Evolutionary conservation across 2,113 vertebrate genomes (phyloP).

Genomic region (Xiphophorus couchianus): DNA sequence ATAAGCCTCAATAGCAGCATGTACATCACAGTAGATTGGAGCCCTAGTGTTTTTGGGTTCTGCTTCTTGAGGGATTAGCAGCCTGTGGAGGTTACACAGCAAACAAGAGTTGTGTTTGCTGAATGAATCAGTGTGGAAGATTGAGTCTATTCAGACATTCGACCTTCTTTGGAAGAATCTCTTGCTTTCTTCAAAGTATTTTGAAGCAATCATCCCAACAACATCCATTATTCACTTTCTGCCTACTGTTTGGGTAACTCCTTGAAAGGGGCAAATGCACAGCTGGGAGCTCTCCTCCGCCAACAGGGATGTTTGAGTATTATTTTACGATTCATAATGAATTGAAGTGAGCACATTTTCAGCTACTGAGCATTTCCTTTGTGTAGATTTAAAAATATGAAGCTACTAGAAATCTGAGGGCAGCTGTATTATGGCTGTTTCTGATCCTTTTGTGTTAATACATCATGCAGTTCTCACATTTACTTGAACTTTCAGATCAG

Average conservation of each 20-base stretch:
- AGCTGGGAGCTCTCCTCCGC: slow-evolving; percentile 27
- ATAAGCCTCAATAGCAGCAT: background rate
- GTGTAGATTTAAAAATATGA: background rate
- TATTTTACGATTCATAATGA: slow-evolving; percentile 10
- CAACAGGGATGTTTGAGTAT: slow-evolving; percentile 10
- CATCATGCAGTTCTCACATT: slow-evolving; percentile 66
- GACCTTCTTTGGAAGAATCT: slow-evolving; percentile 58
- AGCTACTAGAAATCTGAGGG: slow-evolving; percentile 14
- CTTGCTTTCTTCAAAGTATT: slow-evolving; percentile 34
- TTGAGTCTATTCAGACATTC: slow-evolving; percentile 55
- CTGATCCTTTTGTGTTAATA: slow-evolving; percentile 29
- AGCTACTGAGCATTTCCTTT: slow-evolving; percentile 1
- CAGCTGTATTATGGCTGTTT: slow-evolving; percentile 25
- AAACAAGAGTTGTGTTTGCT: slow-evolving; percentile 52
- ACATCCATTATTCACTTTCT: slow-evolving; percentile 76
- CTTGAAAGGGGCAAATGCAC: slow-evolving; percentile 46
- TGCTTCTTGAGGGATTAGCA: slow-evolving; percentile 21
- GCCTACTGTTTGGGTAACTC: slow-evolving; percentile 63
- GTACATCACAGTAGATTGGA: background rate
- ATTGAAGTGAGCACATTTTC: slow-evolving; percentile 21
- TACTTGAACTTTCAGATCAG: slow-evolving; percentile 62
- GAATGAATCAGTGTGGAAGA: slow-evolving; percentile 45
- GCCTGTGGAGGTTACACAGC: slow-evolving; percentile 43
- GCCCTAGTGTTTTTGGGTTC: slow-evolving; percentile 34
- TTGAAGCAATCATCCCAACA: slow-evolving; percentile 59